Percentiles rank a stretch among this genome's conserved stretches.
Conservation (phyloP, 2,888 invertebrate genomes). For the Hirtodrosophila cameraria region DNA sequence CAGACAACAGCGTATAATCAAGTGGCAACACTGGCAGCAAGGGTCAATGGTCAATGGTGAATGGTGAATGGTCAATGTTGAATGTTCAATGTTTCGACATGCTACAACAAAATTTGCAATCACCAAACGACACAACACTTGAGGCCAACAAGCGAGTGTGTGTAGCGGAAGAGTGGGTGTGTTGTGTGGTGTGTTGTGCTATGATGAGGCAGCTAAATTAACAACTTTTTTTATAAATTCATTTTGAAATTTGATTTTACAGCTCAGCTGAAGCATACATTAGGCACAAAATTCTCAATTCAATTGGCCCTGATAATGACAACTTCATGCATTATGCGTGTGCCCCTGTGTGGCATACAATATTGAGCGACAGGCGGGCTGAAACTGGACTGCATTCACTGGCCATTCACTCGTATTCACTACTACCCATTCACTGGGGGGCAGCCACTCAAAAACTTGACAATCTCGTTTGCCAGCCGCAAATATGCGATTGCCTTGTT, state of each 20-base stretch:
- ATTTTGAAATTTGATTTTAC: slow-evolving; percentile 7
- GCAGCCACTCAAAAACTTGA: slow-evolving; percentile 68
- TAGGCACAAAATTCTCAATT: slow-evolving; percentile 78
- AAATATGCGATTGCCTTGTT: slow-evolving; percentile 80
- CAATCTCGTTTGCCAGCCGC: slow-evolving; percentile 74
- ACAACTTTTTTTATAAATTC: slow-evolving; percentile 73
- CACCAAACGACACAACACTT: slow-evolving; percentile 56
- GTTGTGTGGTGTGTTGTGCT: neutral
- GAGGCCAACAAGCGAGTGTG: slow-evolving; percentile 32
- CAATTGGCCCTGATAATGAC: slow-evolving; percentile 81
- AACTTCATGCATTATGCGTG: slow-evolving; percentile 75
- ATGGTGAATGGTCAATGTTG: slow-evolving; percentile 42
- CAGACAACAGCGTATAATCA: slow-evolving; percentile 67
- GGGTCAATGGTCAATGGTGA: slow-evolving; percentile 54
- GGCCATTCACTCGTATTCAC: too few species aligned
- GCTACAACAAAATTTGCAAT: slow-evolving; percentile 63
- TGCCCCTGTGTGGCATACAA: slow-evolving; percentile 28
- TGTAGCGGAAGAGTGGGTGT: neutral
- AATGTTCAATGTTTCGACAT: slow-evolving; percentile 11
- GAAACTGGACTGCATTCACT: slow-evolving; percentile 1
- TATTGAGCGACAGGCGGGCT: slow-evolving; percentile 35
- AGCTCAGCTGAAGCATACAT: slow-evolving; percentile 42
- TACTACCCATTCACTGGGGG: too few species aligned
- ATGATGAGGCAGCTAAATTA: slow-evolving; percentile 36
- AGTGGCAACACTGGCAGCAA: slow-evolving; percentile 63